Conservation (phyloP, 2,797 vertebrate genomes). For the Vultur gryphus region DNA sequence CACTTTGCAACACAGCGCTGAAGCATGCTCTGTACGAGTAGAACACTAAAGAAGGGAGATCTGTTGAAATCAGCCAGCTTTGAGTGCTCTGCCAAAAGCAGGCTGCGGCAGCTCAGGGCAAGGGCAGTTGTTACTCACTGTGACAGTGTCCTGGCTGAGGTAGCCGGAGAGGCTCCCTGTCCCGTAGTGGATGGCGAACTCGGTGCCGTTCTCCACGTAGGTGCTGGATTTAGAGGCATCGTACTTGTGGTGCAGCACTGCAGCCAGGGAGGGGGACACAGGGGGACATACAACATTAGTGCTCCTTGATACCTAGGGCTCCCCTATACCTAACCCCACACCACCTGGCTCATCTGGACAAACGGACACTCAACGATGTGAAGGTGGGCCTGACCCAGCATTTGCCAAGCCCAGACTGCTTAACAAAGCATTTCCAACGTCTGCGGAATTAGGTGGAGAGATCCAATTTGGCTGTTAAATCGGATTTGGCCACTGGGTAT, state of each 20-base stretch:
- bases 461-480: conserved; percentile 49
- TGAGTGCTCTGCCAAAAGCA: accelerated
- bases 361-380: neutral
- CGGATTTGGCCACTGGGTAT: conserved; percentile 28
- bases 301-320: neutral
- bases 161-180: conserved; percentile 91
- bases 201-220: conserved; percentile 88
- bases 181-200: conserved; percentile 91
- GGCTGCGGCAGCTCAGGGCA: neutral
- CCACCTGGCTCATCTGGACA: neutral
- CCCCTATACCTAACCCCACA: neutral
- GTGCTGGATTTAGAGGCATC: conserved; percentile 86
- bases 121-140: conserved; percentile 51
- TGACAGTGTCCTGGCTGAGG: conserved; percentile 86
- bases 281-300: neutral
- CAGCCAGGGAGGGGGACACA: neutral
- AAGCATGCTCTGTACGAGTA: accelerated
- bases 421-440: neutral
- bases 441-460: conserved; percentile 28
- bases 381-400: neutral
- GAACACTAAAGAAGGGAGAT: neutral
- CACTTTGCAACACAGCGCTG: neutral
- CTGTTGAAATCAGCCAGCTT: neutral
- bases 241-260: conserved; percentile 92
- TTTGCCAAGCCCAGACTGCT: neutral